A percentile compares a stretch with the other conserved stretches of the same genome.
Conservation (phyloP, 1,140 invertebrate species). For the Pseudobourletiella spinata region DNA sequence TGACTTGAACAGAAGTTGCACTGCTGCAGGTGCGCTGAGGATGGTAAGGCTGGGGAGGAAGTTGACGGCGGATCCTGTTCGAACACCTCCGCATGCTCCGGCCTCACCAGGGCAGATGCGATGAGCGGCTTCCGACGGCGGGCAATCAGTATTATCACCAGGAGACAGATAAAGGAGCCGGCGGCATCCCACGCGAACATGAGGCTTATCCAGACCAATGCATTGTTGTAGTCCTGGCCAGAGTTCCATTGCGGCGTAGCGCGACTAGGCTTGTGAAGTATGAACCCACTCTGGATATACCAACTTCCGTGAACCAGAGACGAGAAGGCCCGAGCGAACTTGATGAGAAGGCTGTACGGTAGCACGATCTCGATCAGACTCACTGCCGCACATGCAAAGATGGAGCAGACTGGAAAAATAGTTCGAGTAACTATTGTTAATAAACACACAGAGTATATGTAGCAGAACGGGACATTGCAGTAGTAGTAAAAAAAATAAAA, state of each 20-base stretch:
- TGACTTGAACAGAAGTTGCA: conserved; percentile 7
- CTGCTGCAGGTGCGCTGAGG: background rate
- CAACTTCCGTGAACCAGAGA: conserved; percentile 42
- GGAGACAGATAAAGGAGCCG: conserved; percentile 39
- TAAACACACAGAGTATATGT: background rate
- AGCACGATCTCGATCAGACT: conserved; percentile 40
- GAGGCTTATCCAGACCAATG: conserved; percentile 38
- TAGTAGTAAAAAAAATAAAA: background rate
- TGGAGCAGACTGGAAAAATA: conserved; percentile 38
- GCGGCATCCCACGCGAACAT: conserved; percentile 43
- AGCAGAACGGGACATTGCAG: background rate
- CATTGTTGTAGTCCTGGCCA: conserved; percentile 27
- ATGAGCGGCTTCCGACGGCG: conserved; percentile 35
- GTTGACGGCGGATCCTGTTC: background rate
- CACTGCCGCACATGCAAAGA: conserved; percentile 39
- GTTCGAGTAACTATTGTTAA: background rate
- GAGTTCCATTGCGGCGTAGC: conserved; percentile 14
- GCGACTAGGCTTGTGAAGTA: conserved; percentile 25
- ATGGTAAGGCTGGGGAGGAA: background rate
- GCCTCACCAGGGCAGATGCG: background rate
- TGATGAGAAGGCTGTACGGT: conserved; percentile 41
- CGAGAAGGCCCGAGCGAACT: conserved; percentile 37
- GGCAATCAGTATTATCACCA: conserved; percentile 38
- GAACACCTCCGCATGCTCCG: conserved; percentile 1
- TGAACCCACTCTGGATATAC: conserved; percentile 41